These are phyloP conservation scores for Zeuzera pyrina DNA, from an alignment of 2,888 invertebrate genomes.

Conservation along the genomic window DNA sequence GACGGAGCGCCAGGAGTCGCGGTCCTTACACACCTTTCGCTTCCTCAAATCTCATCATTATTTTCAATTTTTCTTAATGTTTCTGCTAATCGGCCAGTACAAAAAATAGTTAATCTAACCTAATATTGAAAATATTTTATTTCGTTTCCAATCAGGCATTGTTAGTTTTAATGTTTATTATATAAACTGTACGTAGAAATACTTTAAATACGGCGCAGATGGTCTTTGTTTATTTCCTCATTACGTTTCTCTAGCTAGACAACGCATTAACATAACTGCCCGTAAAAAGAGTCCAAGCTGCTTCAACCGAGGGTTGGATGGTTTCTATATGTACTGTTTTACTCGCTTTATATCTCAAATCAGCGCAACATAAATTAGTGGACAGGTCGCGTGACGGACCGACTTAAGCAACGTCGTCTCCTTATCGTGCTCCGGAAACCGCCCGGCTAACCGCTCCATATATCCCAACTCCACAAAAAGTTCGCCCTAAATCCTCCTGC, in stretches of 20 bases:
- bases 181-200: no score
- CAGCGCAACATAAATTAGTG: slow-evolving; percentile 70
- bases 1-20: no score
- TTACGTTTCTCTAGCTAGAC: slow-evolving; percentile 36
- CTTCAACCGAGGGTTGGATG: slow-evolving; percentile 6
- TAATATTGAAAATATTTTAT: no score
- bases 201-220: no score
- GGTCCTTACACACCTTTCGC: no score
- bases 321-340: slow-evolving; percentile 35
- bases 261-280: slow-evolving; percentile 51
- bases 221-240: no score
- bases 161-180: no score
- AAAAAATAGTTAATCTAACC: no score
- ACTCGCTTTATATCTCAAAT: slow-evolving; percentile 58
- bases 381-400: slow-evolving; percentile 67
- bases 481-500: slow-evolving; percentile 30
- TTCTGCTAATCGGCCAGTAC: no score
- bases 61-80: no score
- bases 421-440: slow-evolving; percentile 65
- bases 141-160: no score
- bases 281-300: slow-evolving; percentile 30
- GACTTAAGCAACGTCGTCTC: slow-evolving; percentile 59
- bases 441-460: slow-evolving; percentile 35
- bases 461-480: slow-evolving; percentile 28
- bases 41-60: no score